Base-by-base conservation (phyloP, 2,113 vertebrate genomes). In the Microtus oregoni region DNA sequence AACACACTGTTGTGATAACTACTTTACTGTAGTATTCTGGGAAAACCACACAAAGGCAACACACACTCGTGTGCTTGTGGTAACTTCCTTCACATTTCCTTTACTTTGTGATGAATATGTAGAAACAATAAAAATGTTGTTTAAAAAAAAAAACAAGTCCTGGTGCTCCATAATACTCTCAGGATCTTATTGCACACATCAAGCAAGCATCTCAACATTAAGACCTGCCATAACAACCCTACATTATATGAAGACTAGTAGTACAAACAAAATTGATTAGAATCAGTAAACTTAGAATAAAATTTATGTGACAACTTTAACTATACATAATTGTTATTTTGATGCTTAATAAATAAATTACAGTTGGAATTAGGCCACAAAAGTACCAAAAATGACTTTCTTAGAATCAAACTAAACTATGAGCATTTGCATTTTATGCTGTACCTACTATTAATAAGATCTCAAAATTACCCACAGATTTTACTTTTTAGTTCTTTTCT, bases 221-320 rank as follows among this genome's bases (percentile, higher is more conserved):
- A 81, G 8, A 82, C 38, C 44, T 91, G 35, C 82, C 58, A 78
- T 35, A 85, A 67, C 75, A 97, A 87, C 50, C 32, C 24, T 96
- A 75, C 6, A 70, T 79, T 75, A 75, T n/a, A 85, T 17, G 17
- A 88, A 95, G 38, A 94, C 20, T 30, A 35, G 86, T 35, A 91
- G 76, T 5, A 58, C 30, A 68, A 86, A 35, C 67, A 89, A 91
- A 95, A 82, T 10, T 47, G 8, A 65, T 7, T 93, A 17, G 2
- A 91, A 76, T 52, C n/a, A 58, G 30, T 35, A 63, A 93, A 94
- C 47, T 65, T 81, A 72, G 19, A 87, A 73, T 52, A 88, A 35
- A 92, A 94, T 50, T 86, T 30, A 77, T 81, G 22, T 67, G 41
- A 50, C 20, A 38, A 50, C 41, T 47, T 86, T 76, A 89, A 4